Evolutionary conservation across 1,140 invertebrate genomes (phyloP), one percentile per base, ranked within the genome.

Genomic region (Drosophila micromelanica): DNA sequence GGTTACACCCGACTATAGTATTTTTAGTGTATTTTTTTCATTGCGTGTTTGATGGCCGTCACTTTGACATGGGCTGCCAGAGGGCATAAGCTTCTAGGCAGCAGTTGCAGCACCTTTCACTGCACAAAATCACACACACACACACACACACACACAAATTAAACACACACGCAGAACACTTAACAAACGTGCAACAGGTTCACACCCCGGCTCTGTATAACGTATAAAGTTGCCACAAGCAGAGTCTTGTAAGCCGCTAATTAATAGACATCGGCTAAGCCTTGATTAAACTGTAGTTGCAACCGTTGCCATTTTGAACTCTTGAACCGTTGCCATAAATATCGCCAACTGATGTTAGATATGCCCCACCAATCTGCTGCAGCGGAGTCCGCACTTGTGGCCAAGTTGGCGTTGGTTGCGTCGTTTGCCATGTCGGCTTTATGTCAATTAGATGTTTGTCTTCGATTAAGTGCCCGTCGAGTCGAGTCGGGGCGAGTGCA

Each of bases 361-460:
- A 87, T 15, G 52, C 37, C 54, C 38, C 54, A 27, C 30, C 43
- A 5, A 5, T 15, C 23, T 32, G 37, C 23, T 32, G 37, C 52
- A 56, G 77, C 61, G 56, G 63, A 81, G 82, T 63, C 75, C 49
- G 72, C 78, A 78, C 86, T 85, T 71, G 64, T 42, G 54, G 61
- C 59, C 49, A 52, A 13, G n/a, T 11, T 30, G n/a, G 30, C 37
- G n/a, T n/a, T n/a, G 42, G n/a, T 17, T 23, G 43, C 23, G 4
- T 86, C 81, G 82, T 87, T 86, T 87, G 78, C 54, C 72, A 79
- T 89, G 82, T 87, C 82, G 82, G 84, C 82, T 87, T 79, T 79
- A 89, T 89, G 82, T 87, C 82, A 87, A 89, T 87, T 87, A 87
- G 84, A 89, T 86, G 78, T 87, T 89, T 87, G 78, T 76, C 84